Base-by-base conservation (phyloP, 1,140 invertebrate species). In the Orius laevigatus region DNA sequence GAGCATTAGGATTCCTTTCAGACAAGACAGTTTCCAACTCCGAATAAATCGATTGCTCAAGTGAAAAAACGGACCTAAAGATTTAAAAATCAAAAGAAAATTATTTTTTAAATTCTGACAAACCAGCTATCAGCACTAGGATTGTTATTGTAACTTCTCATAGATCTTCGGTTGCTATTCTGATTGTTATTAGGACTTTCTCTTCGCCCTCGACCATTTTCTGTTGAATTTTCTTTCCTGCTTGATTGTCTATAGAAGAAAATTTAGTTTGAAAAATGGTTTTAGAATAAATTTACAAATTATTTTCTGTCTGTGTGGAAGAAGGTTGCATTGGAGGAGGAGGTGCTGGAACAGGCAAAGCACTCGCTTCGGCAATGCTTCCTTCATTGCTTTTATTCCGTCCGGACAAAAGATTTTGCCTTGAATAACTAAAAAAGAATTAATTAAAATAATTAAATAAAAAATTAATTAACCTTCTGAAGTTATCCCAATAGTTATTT, bases 401-500 rank as follows among this genome's bases (percentile, higher is more conserved):
- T 35, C 40, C 52, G 12, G 53, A 55, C 18, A 57, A 33, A 20
- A 57, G 47, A 39, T 57, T 57, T 34, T 57, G 56, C 12, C 56
- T 41, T 14, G 56, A 57, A 45, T 57, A 57, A 32, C 56, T 57
- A 42, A 6, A 51, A 45, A 45, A 49, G 39, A 46, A 31, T 41
- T 12, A 19, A 31, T 25, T 20, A 34, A 48, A 15, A 47, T 9
- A n/a, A 35, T 11, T 18, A 40, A 49, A 14, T 34, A 38, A 8
- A 36, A 25, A 36, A 16, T 14, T 2, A 49, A 49, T 12, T 38
- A 56, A 84, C 82, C 82, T 85, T 69, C 81, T 66, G 62, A 90
- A 89, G 69, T 89, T 89, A 59, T 90, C 86, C 84, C 83, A 88
- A 64, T 87, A 89, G 66, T 89, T 89, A 63, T 89, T 90, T 38